A percentile compares a stretch with the other conserved stretches of the same genome.
Conservation (phyloP, 2,888 invertebrate species). For the Tipula lateralis region DNA sequence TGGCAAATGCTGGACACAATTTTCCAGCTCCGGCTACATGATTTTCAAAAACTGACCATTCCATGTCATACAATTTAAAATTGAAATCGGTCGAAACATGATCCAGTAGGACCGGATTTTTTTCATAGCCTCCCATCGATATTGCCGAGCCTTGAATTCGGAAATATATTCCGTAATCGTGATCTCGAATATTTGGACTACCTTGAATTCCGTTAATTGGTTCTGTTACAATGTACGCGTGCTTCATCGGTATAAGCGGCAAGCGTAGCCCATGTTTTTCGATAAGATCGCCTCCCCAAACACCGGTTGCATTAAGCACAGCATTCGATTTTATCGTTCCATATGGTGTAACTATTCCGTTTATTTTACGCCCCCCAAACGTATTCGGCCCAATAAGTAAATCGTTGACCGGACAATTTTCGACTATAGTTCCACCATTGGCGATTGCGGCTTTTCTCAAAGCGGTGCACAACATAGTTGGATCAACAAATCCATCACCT, state of each 20-base stretch:
- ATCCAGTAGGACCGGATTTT: conserved; percentile 74
- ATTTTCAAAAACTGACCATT: conserved; percentile 77
- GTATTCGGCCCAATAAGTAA: conserved; percentile 62
- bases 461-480: conserved; percentile 72
- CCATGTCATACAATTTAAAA: conserved; percentile 80
- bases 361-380: conserved; percentile 60
- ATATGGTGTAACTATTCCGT: conserved; percentile 68
- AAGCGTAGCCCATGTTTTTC: conserved; percentile 52
- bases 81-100: conserved; percentile 73
- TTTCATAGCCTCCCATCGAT: conserved; percentile 82
- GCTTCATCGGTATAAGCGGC: conserved; percentile 79
- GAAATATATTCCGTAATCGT: conserved; percentile 77
- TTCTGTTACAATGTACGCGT: conserved; percentile 82
- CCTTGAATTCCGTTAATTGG: conserved; percentile 67
- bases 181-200: conserved; percentile 79
- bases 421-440: conserved; percentile 67
- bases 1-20: conserved; percentile 68
- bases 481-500: conserved; percentile 77
- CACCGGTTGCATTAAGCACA: conserved; percentile 68
- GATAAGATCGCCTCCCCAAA: conserved; percentile 71
- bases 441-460: conserved; percentile 65
- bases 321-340: conserved; percentile 68
- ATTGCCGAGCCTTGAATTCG: conserved; percentile 79
- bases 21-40: conserved; percentile 68
- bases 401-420: conserved; percentile 69